phyloP scores from a whole-genome alignment of 2,888 invertebrate species.

The Phrixothrix hirtus region DNA sequence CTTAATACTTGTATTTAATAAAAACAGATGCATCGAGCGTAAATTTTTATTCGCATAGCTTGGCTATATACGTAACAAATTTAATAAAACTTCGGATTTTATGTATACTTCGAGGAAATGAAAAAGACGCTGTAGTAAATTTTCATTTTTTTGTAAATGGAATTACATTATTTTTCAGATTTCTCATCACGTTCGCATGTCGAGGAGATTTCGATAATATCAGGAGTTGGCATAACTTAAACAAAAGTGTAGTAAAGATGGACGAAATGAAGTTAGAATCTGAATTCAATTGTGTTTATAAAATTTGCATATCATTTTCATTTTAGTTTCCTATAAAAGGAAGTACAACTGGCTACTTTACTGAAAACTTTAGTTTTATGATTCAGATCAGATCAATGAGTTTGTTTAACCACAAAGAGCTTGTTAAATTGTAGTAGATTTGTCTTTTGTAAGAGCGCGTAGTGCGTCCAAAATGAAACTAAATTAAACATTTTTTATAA shows the following conservation, averaged over 20 bases:
- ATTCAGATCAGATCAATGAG: slow-evolving; percentile 16
- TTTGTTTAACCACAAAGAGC: slow-evolving; percentile 11
- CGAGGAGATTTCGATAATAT: slow-evolving; percentile 4
- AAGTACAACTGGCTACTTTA: slow-evolving; percentile 23
- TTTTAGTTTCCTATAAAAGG: slow-evolving; percentile 34
- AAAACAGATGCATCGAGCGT: too few relatives aligned
- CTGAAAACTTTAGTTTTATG: slow-evolving; percentile 22
- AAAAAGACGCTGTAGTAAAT: too few relatives aligned
- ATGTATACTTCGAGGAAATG: too few relatives aligned
- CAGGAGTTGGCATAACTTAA: slow-evolving; percentile 11
- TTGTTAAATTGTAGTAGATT: slow-evolving; percentile 16
- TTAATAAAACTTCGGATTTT: too few relatives aligned
- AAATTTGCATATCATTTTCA: slow-evolving; percentile 38
- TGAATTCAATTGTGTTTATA: slow-evolving; percentile 40
- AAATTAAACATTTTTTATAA: slow-evolving; percentile 2
- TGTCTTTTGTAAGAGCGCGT: slow-evolving; percentile 13
- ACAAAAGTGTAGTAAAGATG: slow-evolving; percentile 11
- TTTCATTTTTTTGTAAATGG: too few relatives aligned
- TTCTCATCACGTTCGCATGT: slow-evolving; percentile 7
- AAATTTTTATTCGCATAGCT: too few relatives aligned
- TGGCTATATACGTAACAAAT: too few relatives aligned
- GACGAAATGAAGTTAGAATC: slow-evolving; percentile 29
- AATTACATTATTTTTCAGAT: too few relatives aligned
- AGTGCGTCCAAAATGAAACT: background rate
- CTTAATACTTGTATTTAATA: too few relatives aligned